Evolutionary conservation across 2,113 vertebrate species (phyloP).

Genomic region (Fregata magnificens): DNA sequence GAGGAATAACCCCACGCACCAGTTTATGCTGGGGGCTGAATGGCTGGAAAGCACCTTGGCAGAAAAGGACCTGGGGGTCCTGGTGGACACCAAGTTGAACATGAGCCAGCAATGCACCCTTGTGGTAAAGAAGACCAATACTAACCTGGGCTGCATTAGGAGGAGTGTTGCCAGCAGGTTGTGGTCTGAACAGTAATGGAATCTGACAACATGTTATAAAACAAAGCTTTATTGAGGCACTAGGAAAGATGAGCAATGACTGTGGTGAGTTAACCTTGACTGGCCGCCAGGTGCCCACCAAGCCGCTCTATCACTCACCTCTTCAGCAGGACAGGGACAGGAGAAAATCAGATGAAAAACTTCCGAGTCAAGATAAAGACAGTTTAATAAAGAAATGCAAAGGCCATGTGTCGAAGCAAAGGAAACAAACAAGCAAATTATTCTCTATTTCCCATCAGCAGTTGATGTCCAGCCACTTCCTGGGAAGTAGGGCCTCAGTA

Average conservation of each 20-base stretch:
- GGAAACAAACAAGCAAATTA: too few relatives aligned
- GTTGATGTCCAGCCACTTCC: too few relatives aligned
- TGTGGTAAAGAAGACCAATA: not conserved
- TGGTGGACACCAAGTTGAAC: not conserved
- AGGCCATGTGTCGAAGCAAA: too few relatives aligned
- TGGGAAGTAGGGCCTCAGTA: not conserved
- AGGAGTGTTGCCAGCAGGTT: not conserved
- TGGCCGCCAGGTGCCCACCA: not conserved
- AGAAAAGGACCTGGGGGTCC: not conserved
- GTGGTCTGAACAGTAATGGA: not conserved
- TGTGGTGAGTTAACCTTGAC: not conserved
- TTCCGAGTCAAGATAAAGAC: too few relatives aligned
- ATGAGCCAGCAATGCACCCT: not conserved
- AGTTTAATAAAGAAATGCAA: too few relatives aligned
- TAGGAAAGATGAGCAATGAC: not conserved
- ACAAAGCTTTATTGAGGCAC: not conserved
- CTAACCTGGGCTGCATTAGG: not conserved
- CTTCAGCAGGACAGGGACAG: not conserved
- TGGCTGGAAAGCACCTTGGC: not conserved
- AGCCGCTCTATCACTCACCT: not conserved
- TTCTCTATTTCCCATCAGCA: not conserved
- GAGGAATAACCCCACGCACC: not conserved
- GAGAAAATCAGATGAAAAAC: not conserved
- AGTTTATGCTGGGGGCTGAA: not conserved
- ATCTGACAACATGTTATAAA: not conserved